These are phyloP conservation scores for Megalopta genalis DNA, from an alignment of 1,140 invertebrate genomes.

Conservation along the genomic window DNA sequence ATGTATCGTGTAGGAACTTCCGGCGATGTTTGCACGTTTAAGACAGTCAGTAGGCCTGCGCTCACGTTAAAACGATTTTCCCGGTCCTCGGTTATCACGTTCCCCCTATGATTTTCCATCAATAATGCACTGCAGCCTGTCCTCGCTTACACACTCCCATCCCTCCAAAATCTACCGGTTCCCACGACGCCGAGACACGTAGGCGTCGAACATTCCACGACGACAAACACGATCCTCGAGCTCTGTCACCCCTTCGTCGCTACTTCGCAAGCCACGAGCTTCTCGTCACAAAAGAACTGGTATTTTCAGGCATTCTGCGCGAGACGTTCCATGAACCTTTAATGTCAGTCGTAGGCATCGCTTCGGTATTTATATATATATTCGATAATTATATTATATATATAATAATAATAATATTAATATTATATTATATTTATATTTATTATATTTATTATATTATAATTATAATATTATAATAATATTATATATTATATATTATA, in stretches of 20 bases:
- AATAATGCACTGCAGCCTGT: conserved; percentile 25
- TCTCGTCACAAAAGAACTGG: conserved; percentile 40
- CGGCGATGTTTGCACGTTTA: conserved; percentile 37
- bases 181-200: conserved; percentile 13
- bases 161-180: not conserved
- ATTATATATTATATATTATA: no score
- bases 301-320: conserved; percentile 53
- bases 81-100: conserved; percentile 32
- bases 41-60: not conserved
- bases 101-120: conserved; percentile 42
- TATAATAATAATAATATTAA: no score
- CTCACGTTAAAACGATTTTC: conserved; percentile 56
- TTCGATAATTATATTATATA: no score
- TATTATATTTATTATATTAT: no score
- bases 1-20: not conserved
- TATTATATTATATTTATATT: no score
- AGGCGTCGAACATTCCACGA: conserved; percentile 47
- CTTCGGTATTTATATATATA: no score
- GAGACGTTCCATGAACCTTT: not conserved
- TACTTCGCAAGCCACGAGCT: conserved; percentile 15
- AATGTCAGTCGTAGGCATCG: no score
- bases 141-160: not conserved
- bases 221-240: conserved; percentile 28
- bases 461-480: no score
- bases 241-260: conserved; percentile 1